Evolutionary conservation across 37 sponge, comb jelly and placozoan genomes (phyloP), one percentile per base, ranked within the genome.

Genomic region (Ephydatia muelleri): DNA sequence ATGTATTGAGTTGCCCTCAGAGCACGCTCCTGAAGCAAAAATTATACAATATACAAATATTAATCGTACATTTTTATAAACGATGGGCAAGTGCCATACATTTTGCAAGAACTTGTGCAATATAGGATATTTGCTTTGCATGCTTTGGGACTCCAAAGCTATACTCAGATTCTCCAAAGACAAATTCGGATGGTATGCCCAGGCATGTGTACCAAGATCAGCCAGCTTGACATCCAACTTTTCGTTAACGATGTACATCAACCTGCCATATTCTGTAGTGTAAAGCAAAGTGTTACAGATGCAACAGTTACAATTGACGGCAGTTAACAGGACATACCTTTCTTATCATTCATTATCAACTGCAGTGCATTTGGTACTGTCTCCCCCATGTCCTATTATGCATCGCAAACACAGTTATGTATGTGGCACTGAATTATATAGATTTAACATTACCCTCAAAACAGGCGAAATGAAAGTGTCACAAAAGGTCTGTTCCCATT

Each of bases 1-100:
- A 94, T 86, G 73, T 88, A 91, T 49, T 88, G 94, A 19, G 85
- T 80, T 30, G 92, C 91, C 64, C 87, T 79, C 47, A 93, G 71
- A 13, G 22, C 47, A 25, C 73, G 78, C 69, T 89, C 86, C 80
- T 79, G 39, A 26, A 77, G 11, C 25, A 21, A 57, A 57, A n/a
- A n/a, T n/a, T n/a, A n/a, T n/a, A 11, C 57, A 57, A 13, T 19
- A 13, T 57, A 21, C 12, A 57, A 16, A 1, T 21, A 57, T 1
- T 43, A n/a, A n/a, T n/a, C n/a, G n/a, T n/a, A n/a, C n/a, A n/a
- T n/a, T n/a, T n/a, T n/a, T n/a, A n/a, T n/a, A n/a, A n/a, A n/a
- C n/a, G n/a, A n/a, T n/a, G n/a, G n/a, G 16, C 57, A 57, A 14
- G 16, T 4, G 57, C 1, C 80, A 34, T 31, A 79, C 80, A 64